A percentile compares a stretch with the other conserved stretches of the same genome.
Conservation (phyloP, 2,113 vertebrate species). For the Ptyas mucosa region DNA sequence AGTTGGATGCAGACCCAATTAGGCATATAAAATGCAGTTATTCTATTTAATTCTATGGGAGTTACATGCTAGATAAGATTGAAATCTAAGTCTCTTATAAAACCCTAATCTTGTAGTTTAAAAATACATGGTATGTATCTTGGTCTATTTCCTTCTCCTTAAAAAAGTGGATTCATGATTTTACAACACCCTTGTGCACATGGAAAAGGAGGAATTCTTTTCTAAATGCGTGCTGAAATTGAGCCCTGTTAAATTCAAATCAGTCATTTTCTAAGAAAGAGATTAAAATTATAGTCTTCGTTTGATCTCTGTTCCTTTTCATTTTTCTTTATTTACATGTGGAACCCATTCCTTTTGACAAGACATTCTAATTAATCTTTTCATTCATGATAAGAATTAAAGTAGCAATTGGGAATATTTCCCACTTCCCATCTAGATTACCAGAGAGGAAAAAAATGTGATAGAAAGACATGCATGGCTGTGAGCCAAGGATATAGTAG, state of each 20-base stretch:
- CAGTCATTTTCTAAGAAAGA: constrained; percentile 49
- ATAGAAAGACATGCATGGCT: constrained; percentile 63
- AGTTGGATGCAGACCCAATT: background rate
- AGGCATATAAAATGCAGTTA: background rate
- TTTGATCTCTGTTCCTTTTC: constrained; percentile 63
- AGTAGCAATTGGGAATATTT: constrained; percentile 67
- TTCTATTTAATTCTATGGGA: background rate
- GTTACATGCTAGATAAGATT: background rate
- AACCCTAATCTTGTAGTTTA: background rate
- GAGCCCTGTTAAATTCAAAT: constrained; percentile 44
- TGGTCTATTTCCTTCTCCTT: background rate
- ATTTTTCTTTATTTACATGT: constrained; percentile 74
- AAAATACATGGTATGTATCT: background rate
- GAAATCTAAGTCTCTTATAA: background rate
- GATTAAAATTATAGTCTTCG: constrained; percentile 58
- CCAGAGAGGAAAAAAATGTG: constrained; percentile 51
- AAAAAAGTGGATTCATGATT: background rate
- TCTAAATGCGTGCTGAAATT: constrained; percentile 20
- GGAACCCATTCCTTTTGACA: constrained; percentile 65
- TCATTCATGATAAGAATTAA: constrained; percentile 75
- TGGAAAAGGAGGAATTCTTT: background rate
- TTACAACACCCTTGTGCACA: background rate
- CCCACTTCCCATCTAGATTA: constrained; percentile 69
- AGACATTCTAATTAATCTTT: constrained; percentile 73
- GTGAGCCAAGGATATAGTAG: constrained; percentile 70